Evolutionary conservation across 2,113 vertebrate genomes (phyloP), one percentile per base, ranked within the genome.

Genomic region (Gymnorhina tibicen): DNA sequence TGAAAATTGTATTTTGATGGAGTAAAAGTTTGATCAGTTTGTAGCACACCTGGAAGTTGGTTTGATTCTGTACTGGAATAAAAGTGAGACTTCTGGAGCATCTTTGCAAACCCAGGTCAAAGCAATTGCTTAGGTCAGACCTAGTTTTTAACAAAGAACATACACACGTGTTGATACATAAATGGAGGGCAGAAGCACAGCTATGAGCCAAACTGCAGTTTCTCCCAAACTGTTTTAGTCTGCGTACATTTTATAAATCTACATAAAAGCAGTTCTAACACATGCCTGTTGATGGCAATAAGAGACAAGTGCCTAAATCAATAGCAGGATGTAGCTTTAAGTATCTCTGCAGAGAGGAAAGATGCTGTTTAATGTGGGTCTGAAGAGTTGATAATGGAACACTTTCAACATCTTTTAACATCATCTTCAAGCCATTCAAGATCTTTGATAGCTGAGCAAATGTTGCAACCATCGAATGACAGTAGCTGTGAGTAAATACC

Each of bases 271-370:
- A 77, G 24, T 93, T 93, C 90, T 94, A 79, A 52, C 28, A 44
- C 22, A 10, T 53, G 82, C 91, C 91, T 92, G 80, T 79, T 89
- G 70, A 87, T 92, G 95, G 78, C 92, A 96, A 74, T 69, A 69
- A 77, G 94, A 93, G 82, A 69, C 58, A 93, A 93, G 46, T 89
- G 80, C 78, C 76, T 88, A 74, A 91, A 86, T 77, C 92, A 58
- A 80, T 74, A 64, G 55, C 67, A 86, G 46, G 42, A 50, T 87
- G 55, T 28, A 67, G 49, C 32, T 87, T 84, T 60, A 76, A 82
- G 32, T 47, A 64, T 49, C 63, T 87, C 13, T 23, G 50, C 55
- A 41, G 50, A 82, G 85, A 87, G 39, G 39, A 85, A 83, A 47
- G 23, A 41, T 68, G 63, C 66, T 72, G 24, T 41, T 94, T 91